Evolutionary conservation across 2,888 invertebrate genomes (phyloP).

Genomic region (Scaeva pyrastri): DNA sequence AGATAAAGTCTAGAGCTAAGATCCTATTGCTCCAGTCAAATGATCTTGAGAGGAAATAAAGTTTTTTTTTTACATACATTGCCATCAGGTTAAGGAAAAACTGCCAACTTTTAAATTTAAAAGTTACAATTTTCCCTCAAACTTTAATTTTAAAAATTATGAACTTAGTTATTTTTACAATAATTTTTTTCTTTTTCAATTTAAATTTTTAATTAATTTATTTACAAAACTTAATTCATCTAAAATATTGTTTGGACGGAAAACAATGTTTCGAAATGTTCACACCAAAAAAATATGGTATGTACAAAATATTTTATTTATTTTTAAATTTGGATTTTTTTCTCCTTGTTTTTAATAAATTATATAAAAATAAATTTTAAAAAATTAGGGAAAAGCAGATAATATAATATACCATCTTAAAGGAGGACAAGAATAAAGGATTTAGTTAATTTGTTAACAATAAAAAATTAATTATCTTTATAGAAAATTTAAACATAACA

Average conservation of each 20-base stretch:
- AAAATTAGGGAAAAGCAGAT: neutral
- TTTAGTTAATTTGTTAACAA: slow-evolving; percentile 42
- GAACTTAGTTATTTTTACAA: too few species aligned
- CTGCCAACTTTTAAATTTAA: too few species aligned
- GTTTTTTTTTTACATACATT: too few species aligned
- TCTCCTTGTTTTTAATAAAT: neutral
- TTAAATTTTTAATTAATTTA: too few species aligned
- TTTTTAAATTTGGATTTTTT: neutral
- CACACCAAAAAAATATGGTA: slow-evolving; percentile 38
- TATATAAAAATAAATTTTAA: neutral
- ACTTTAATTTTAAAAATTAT: too few species aligned
- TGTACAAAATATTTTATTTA: slow-evolving; percentile 10
- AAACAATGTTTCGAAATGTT: slow-evolving; percentile 14
- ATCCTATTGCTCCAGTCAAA: too few species aligned
- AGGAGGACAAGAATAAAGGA: slow-evolving; percentile 12
- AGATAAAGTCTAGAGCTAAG: too few species aligned
- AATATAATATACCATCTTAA: slow-evolving; percentile 8
- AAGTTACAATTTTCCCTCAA: too few species aligned
- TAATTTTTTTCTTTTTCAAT: too few species aligned
- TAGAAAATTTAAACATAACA: slow-evolving; percentile 23
- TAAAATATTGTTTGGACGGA: neutral
- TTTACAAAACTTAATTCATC: too few species aligned
- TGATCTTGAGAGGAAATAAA: too few species aligned
- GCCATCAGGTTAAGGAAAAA: too few species aligned
- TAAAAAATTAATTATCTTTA: neutral